These are phyloP conservation scores for Hyalella azteca DNA, from an alignment of 2,888 invertebrate species.

Conservation along the genomic window DNA sequence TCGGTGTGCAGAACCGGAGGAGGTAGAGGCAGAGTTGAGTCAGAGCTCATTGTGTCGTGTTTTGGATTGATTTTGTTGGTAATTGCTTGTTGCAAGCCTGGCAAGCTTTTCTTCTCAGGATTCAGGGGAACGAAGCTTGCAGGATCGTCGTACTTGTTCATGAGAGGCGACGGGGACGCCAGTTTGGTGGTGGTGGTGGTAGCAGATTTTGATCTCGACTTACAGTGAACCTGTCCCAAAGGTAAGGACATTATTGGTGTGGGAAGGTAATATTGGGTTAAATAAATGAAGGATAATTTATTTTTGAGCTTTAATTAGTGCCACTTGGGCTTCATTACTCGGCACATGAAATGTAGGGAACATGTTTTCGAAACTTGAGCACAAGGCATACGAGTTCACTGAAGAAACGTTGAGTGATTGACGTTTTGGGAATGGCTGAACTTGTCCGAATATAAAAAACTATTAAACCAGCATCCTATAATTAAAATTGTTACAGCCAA, in stretches of 20 bases:
- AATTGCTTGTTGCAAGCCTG: not conserved
- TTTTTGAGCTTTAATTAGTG: not conserved
- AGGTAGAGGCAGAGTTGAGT: constrained; percentile 21
- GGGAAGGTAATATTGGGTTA: not conserved
- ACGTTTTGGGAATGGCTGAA: too few relatives aligned
- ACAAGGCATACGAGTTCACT: too few relatives aligned
- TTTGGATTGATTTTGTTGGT: not conserved
- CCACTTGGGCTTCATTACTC: not conserved
- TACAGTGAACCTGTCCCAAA: not conserved
- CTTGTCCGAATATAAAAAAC: too few relatives aligned
- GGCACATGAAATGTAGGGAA: not conserved
- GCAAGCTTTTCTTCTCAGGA: constrained; percentile 18
- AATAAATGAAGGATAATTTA: too few relatives aligned
- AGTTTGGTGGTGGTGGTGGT: constrained; percentile 11
- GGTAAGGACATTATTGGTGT: too few relatives aligned
- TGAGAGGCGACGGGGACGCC: constrained; percentile 4
- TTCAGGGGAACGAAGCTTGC: constrained; percentile 7
- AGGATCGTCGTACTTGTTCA: constrained; percentile 25
- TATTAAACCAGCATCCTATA: too few relatives aligned
- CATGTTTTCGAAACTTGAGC: too few relatives aligned
- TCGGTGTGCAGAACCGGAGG: constrained; percentile 5
- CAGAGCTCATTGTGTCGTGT: constrained; percentile 16
- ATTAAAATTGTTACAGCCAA: too few relatives aligned
- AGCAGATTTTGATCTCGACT: not conserved
- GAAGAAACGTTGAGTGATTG: too few relatives aligned